Evolutionary conservation across 1,140 invertebrate genomes (phyloP), one percentile per base, ranked within the genome.

Genomic region (Lucilia cuprina): DNA sequence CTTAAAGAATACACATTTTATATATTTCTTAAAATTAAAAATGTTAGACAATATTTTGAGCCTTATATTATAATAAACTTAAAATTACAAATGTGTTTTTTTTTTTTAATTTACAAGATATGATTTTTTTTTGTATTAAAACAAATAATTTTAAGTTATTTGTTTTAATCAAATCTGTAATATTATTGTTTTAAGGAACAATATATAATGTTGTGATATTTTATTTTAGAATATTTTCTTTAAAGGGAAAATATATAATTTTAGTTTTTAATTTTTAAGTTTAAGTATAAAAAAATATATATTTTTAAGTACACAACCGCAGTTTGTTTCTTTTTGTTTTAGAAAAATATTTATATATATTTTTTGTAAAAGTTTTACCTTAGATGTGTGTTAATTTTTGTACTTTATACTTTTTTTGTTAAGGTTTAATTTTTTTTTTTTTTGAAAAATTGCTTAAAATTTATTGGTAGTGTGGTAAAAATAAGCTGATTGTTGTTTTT

Each of bases 301-400:
- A n/a, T 55, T 80, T 82, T 85, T 83, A 85, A 85, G 84, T 85
- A 85, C 41, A 83, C 84, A 85, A 85, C 84, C 84, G 84, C 50
- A 70, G 35, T 60, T 84, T 49, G n/a, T 25, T 55, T 35, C 83
- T 55, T 83, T 47, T 49, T 74, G 17, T 49, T n/a, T n/a, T n/a
- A n/a, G n/a, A 65, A 34, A 49, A 30, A 82, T 65, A 70, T 82
- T 60, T 77, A 35, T 35, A 47, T 35, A 12, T 8, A 55, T 55
- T 55, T 12, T n/a, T n/a, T n/a, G n/a, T 55, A 12, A 12, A 55
- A 5, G 2, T 55, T 55, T 55, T 17, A 55, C 50, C 35, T 41
- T 41, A 55, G 50, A 55, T 14, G 10, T 17, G 7, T 55, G 0
- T 17, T 17, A 55, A 55, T 55, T 78, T 80, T 82, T 65, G 50